Conservation (phyloP, 1,140 invertebrate genomes). For the Euwallacea similis region DNA sequence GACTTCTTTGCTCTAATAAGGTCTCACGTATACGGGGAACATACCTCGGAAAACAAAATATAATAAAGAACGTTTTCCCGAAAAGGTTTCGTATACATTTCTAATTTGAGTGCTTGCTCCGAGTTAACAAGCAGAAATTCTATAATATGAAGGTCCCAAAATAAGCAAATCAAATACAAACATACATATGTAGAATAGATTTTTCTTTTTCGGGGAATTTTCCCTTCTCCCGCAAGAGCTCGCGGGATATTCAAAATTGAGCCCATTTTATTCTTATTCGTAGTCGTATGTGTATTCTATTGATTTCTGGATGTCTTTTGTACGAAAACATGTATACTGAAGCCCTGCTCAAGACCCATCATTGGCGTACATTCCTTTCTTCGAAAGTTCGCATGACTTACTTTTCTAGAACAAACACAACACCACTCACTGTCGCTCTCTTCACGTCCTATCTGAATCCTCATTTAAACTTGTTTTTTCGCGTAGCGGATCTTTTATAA, state of each 20-base stretch:
- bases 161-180: constrained; percentile 39
- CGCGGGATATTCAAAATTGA: constrained; percentile 29
- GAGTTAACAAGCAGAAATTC: constrained; percentile 37
- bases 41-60: constrained; percentile 32
- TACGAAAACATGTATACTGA: constrained; percentile 35
- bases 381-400: no score
- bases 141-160: constrained; percentile 31
- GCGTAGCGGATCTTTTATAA: no score
- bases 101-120: constrained; percentile 34
- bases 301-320: constrained; percentile 36
- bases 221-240: neutral
- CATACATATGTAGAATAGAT: constrained; percentile 33
- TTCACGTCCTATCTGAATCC: no score
- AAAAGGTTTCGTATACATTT: constrained; percentile 36
- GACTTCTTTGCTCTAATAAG: constrained; percentile 29
- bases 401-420: no score
- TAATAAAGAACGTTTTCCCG: constrained; percentile 25
- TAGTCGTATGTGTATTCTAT: constrained; percentile 35
- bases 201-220: constrained; percentile 21
- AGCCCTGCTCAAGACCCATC: neutral
- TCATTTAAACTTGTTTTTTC: no score
- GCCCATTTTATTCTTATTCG: constrained; percentile 33
- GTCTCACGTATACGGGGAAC: constrained; percentile 24
- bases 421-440: no score
- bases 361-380: no score